Base-by-base conservation (phyloP, 2,113 vertebrate genomes). In the Bungarus multicinctus region DNA sequence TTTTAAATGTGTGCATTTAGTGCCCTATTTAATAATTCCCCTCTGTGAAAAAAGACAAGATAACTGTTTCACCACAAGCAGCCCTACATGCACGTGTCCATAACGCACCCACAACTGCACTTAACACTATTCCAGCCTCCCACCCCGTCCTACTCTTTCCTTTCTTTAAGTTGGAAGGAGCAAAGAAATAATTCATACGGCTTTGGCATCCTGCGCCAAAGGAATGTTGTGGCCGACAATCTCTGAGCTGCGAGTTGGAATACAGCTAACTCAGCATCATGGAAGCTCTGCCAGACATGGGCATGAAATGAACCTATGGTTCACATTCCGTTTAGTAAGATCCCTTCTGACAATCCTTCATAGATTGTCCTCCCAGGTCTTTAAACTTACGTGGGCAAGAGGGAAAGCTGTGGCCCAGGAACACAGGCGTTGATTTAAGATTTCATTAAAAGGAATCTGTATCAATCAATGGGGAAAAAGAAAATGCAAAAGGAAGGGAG, bases 11-110 rank as follows among this genome's bases (percentile, higher is more conserved):
- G 43, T 86, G 74, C 57, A 81, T 85, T 93, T 52, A 88, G 74
- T 93, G 88, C 69, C 52, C 54, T 86, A 90, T 89, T 93, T 86
- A 90, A 90, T 93, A 53, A 45, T 47, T 90, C 85, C 54, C 54
- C 20, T 85, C 74, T 90, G 74, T 85, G 88, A 89, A 90, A 89
- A 58, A 89, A 89, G 53, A 89, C 91, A 89, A 85, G 58, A 69
- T 30, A 23, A 53, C 50, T 25, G 27, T 39, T 57, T 85, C 18
- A 55, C 39, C 53, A 92, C 9, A 16, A 69, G 91, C 10, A 39
- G 81, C n/a, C 47, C 23, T 58, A 58, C 6, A 30, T 20, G 39
- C 52, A 34, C 3, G 16, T 30, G 58, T 43, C n/a, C 39, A 55
- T 57, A 14, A 85, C 86, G 57, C 30, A 58, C 50, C 10, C 43